These are phyloP conservation scores for Aradophagus sp. DNA, from an alignment of 1,140 invertebrate species.

Conservation along the genomic window DNA sequence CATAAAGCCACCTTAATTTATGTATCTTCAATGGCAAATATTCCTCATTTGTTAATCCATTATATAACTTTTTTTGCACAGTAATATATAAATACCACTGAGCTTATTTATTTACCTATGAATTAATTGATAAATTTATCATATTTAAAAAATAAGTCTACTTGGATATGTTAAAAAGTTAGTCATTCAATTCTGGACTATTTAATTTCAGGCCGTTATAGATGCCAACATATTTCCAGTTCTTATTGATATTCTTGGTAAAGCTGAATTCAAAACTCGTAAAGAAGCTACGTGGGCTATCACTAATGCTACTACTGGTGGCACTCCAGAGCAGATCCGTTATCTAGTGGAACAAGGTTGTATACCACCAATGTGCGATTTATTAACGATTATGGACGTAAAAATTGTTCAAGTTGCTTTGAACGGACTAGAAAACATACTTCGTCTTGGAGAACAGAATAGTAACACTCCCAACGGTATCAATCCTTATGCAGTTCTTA, in stretches of 20 bases:
- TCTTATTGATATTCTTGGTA: constrained; percentile 91
- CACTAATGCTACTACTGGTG: constrained; percentile 97
- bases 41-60: no score
- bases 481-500: constrained; percentile 93
- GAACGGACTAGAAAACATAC: constrained; percentile 96
- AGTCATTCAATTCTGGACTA: no score
- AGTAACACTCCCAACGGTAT: constrained; percentile 80
- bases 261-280: constrained; percentile 96
- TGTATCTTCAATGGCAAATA: no score
- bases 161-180: no score
- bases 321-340: constrained; percentile 92
- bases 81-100: no score
- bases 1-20: no score
- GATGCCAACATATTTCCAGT: constrained; percentile 96
- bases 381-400: constrained; percentile 93
- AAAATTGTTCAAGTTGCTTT: constrained; percentile 99
- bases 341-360: constrained; percentile 83
- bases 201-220: constrained; percentile 89
- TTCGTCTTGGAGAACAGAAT: constrained; percentile 92
- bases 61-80: no score
- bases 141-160: no score
- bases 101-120: no score
- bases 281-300: constrained; percentile 99
- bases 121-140: no score
- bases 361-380: constrained; percentile 95